These are phyloP conservation scores for Mareca penelope DNA, from an alignment of 2,797 vertebrate genomes.

Conservation along the genomic window DNA sequence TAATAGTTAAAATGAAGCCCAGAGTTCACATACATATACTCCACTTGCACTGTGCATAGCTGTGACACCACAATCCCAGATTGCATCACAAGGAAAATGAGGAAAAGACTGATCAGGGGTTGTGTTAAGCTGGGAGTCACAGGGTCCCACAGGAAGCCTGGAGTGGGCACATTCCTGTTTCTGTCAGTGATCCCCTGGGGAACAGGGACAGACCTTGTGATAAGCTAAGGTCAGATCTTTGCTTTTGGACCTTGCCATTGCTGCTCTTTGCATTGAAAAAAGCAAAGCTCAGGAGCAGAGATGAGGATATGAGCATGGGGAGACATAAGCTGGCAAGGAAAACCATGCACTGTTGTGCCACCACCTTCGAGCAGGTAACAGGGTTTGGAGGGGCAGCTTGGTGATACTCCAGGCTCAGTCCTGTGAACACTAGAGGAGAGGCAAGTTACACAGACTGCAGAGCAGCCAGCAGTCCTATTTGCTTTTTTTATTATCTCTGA, in stretches of 20 bases:
- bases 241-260: not conserved
- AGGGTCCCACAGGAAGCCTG: not conserved
- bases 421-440: accelerated
- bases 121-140: not conserved
- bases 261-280: not conserved
- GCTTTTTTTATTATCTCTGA: not conserved
- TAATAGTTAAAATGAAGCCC: not conserved
- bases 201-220: not conserved
- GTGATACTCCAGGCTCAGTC: not conserved
- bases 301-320: accelerated
- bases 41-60: accelerated
- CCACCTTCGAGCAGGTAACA: not conserved
- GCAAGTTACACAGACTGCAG: not conserved
- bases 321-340: not conserved
- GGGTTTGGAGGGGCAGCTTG: not conserved
- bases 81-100: not conserved
- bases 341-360: not conserved
- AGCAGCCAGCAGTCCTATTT: not conserved
- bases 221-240: not conserved
- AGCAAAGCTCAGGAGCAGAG: not conserved
- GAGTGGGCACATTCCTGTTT: accelerated
- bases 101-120: not conserved
- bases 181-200: not conserved
- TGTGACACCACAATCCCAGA: accelerated
- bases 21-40: accelerated